Percentiles rank a stretch among this genome's conserved stretches.
Conservation (phyloP, 2,888 invertebrate genomes). For the Odontothrips loti region DNA sequence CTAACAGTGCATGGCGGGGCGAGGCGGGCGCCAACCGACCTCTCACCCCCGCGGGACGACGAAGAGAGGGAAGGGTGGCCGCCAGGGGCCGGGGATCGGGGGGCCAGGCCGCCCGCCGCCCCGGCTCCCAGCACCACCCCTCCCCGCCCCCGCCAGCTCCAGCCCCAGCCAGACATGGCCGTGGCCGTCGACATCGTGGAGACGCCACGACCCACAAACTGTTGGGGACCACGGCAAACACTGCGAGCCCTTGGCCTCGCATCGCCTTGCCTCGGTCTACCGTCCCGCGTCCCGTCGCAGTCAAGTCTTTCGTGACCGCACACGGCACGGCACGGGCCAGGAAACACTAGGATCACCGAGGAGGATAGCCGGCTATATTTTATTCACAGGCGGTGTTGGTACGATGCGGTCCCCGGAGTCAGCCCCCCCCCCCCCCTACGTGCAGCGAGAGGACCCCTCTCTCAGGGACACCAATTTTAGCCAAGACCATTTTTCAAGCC, state of each 20-base stretch:
- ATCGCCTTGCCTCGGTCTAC: no score
- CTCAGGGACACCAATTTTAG: conserved; percentile 7
- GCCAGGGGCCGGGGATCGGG: background rate
- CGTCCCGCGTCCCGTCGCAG: background rate
- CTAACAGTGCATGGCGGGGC: background rate
- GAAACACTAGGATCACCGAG: no score
- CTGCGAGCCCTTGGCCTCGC: no score
- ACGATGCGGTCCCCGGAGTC: background rate
- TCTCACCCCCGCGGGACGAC: no score
- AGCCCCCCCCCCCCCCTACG: background rate
- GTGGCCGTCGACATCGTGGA: no score
- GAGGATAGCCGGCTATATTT: conserved; percentile 10
- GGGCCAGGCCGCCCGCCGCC: background rate
- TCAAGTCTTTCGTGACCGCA: background rate
- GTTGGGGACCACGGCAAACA: no score
- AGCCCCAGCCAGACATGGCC: no score
- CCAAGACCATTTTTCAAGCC: conserved; percentile 13
- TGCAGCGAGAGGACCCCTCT: background rate
- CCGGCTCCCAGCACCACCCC: background rate
- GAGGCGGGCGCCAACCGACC: background rate
- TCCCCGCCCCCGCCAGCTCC: background rate
- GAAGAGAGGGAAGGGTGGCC: background rate
- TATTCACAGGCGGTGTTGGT: background rate
- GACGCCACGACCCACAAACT: no score
- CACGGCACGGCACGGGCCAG: no score